Percentiles rank a stretch among this genome's conserved stretches.
Evolutionary conservation across 2,113 vertebrate genomes (phyloP).

Genomic region (Poeciliopsis retropinna): DNA sequence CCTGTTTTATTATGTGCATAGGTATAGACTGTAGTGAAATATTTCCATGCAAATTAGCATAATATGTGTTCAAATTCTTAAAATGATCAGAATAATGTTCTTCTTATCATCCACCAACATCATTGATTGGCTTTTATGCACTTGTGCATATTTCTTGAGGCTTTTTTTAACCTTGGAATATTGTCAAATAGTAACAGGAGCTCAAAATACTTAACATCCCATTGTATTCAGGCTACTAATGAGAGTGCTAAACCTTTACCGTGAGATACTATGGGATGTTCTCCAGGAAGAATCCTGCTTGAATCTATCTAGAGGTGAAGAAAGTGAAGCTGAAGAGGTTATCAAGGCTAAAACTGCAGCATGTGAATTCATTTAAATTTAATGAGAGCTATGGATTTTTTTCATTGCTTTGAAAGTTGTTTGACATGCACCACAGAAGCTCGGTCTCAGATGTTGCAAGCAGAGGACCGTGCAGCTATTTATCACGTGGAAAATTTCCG

Average conservation of each 20-base stretch:
- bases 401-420: conserved; percentile 39
- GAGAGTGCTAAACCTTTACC: conserved; percentile 42
- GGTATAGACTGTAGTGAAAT: not conserved
- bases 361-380: conserved; percentile 62
- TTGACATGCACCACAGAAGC: conserved; percentile 49
- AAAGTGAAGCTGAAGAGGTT: conserved; percentile 31
- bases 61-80: not conserved
- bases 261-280: conserved; percentile 50
- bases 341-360: conserved; percentile 51
- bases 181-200: conserved; percentile 9
- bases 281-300: conserved; percentile 54
- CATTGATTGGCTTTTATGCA: not conserved
- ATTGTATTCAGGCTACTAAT: conserved; percentile 29
- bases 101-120: no score
- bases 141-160: not conserved
- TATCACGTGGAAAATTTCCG: conserved; percentile 38
- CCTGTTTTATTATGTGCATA: conserved; percentile 15
- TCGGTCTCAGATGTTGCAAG: conserved; percentile 44
- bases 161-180: not conserved
- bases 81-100: no score
- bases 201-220: conserved; percentile 29
- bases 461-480: conserved; percentile 15
- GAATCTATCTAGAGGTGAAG: conserved; percentile 53
- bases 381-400: conserved; percentile 64
- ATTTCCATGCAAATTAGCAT: not conserved